Conservation (phyloP, 2,888 invertebrate species). For the Exephanes ischioxanthus region DNA sequence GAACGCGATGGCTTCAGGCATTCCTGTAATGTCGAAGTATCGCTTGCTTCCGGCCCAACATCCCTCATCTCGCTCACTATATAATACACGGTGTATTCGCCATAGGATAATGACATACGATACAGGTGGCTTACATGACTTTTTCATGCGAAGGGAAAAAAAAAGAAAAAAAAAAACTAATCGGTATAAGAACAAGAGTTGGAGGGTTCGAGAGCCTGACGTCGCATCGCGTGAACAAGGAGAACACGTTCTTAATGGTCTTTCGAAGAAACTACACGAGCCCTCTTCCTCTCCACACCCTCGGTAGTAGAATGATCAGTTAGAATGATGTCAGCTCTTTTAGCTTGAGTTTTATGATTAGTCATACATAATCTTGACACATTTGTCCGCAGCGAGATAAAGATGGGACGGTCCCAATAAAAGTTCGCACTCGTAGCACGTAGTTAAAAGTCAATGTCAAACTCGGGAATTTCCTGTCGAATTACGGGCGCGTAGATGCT, state of each 20-base stretch:
- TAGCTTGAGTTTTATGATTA: not conserved
- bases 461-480: conserved; percentile 2
- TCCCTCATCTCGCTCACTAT: not conserved
- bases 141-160: conserved; percentile 18
- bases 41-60: not conserved
- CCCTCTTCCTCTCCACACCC: not conserved
- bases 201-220: not conserved
- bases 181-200: conserved; percentile 16
- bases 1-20: not conserved
- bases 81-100: not conserved
- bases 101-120: conserved; percentile 27
- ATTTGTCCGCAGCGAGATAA: not conserved
- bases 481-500: not conserved
- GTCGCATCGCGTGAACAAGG: conserved; percentile 20
- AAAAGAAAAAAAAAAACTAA: not conserved
- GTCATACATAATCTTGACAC: not conserved
- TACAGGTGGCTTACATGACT: conserved; percentile 21
- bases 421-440: not conserved
- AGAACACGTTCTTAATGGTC: conserved; percentile 18
- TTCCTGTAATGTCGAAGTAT: not conserved
- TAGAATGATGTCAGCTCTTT: conserved; percentile 7
- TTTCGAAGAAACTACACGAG: conserved; percentile 30
- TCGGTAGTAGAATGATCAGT: not conserved
- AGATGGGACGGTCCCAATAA: not conserved
- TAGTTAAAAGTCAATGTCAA: not conserved